phyloP scores from a whole-genome alignment of 1,140 invertebrate genomes.

The Drosophila sproati region DNA sequence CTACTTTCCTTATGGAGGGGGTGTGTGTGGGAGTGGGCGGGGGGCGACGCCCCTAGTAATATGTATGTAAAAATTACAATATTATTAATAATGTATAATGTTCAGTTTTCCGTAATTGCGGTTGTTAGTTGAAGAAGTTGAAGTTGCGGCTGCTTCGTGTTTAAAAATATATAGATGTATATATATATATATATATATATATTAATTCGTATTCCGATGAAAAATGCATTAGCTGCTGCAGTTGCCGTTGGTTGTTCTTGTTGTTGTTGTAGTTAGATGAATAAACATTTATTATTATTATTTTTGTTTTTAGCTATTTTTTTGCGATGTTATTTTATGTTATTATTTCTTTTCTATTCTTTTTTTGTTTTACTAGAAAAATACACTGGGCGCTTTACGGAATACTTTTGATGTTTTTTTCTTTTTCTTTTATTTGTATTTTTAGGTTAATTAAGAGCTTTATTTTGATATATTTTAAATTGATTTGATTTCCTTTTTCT shows the following conservation, averaged over 20 bases:
- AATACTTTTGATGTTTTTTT: conserved; percentile 48
- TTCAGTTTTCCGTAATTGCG: conserved; percentile 37
- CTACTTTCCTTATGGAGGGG: conserved; percentile 10
- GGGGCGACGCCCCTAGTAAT: conserved; percentile 31
- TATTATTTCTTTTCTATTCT: conserved; percentile 46
- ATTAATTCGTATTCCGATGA: conserved; percentile 63
- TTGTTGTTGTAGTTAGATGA: conserved; percentile 48
- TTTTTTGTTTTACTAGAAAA: conserved; percentile 79
- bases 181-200: conserved; percentile 20
- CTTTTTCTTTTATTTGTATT: conserved; percentile 32
- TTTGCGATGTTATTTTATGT: conserved; percentile 58
- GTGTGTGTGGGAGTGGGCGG: not conserved
- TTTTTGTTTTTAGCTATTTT: conserved; percentile 41
- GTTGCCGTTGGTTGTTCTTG: conserved; percentile 52
- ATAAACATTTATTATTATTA: conserved; percentile 37
- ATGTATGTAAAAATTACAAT: conserved; percentile 73
- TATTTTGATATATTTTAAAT: conserved; percentile 61
- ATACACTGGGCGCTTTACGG: conserved; percentile 70
- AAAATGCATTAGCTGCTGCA: conserved; percentile 74
- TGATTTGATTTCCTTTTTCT: conserved; percentile 56
- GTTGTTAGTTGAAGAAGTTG: conserved; percentile 10
- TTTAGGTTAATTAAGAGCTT: conserved; percentile 62
- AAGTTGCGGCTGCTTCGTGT: conserved; percentile 40
- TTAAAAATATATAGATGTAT: conserved; percentile 43
- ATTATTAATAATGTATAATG: conserved; percentile 63